Base-by-base conservation (phyloP, 2,797 vertebrate species). In the Sebastes hopkinsi region DNA sequence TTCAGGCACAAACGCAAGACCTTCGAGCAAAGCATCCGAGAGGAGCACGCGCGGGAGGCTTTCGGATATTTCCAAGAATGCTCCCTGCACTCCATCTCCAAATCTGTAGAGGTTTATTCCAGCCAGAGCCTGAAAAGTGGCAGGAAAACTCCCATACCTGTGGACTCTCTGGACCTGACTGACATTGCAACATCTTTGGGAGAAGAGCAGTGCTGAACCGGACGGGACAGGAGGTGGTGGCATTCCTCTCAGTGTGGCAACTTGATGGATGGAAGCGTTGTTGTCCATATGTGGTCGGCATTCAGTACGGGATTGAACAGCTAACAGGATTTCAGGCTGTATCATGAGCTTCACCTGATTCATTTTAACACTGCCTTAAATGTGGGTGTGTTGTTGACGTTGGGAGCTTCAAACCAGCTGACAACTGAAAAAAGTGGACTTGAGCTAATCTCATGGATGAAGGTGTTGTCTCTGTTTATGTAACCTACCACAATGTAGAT, bases 1-100 rank as follows among this genome's bases (percentile, higher is more conserved):
- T 98, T 99, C 95, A 95, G 97, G 65, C 97, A 97, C 95, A 98
- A 98, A 86, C 97, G 97, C 87, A 98, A 98, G 91, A 97, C 97
- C 77, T 98, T 97, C 50, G 97, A 97, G 93, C 98, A 97, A 87
- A 96, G 96, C 90, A 96, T 97, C 84, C 95, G 96, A 18, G 96
- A 97, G 92, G 97, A 98, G 88, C 96, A 97, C 30, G 95, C 96
- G 32, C 95, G 94, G n/a, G 97, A 97, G 91, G 96, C 97, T 83
- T 96, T 97, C 81, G 97, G 96, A 89, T 97, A 97, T 92, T 97
- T 96, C 93, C 95, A 94, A 70, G 96, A 97, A 77, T 96, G 92
- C 91, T 96, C 96, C 66, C 94, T 97, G 88, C 94, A 93, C 84
- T 93, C 96, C 75, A 92, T 95, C 56, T 72, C 94, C 81, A 89